These are phyloP conservation scores for Epinephelus cyanopodus DNA, from an alignment of 2,113 vertebrate genomes.

Conservation along the genomic window DNA sequence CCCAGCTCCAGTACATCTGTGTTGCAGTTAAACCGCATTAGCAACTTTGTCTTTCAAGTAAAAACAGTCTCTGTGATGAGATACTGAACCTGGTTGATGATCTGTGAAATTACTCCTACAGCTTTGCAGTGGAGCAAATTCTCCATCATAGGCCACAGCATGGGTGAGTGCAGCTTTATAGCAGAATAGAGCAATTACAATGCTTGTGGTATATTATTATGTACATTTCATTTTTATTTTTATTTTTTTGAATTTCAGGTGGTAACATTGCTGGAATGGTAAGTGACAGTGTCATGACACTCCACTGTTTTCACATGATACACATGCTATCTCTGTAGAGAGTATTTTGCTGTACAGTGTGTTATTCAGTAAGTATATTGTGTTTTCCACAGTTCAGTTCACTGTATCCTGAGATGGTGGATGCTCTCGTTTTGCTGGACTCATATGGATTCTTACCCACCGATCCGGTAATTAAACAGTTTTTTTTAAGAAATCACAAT, in stretches of 20 bases:
- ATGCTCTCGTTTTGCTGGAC: constrained; percentile 90
- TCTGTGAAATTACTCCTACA: constrained; percentile 83
- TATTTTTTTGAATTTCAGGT: constrained; percentile 77
- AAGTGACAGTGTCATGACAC: constrained; percentile 38
- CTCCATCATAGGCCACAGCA: constrained; percentile 92
- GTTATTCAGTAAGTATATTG: background rate
- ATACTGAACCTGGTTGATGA: constrained; percentile 65
- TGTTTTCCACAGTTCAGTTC: constrained; percentile 86
- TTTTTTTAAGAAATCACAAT: background rate
- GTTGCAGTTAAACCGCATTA: constrained; percentile 19
- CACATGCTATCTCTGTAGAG: background rate
- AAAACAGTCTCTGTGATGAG: constrained; percentile 48
- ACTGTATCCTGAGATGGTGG: constrained; percentile 93
- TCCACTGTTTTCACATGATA: background rate
- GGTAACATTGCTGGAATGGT: constrained; percentile 88
- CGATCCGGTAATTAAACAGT: constrained; percentile 66
- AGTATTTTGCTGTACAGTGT: background rate
- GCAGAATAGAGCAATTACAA: background rate
- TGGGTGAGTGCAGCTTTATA: constrained; percentile 87
- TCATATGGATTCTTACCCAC: constrained; percentile 83
- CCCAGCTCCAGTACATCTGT: background rate
- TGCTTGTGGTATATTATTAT: background rate
- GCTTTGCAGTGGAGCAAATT: constrained; percentile 91
- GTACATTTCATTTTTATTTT: no score
- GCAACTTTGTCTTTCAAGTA: constrained; percentile 33